phyloP scores from a whole-genome alignment of 2,113 vertebrate species.

The Nothoprocta perdicaria region DNA sequence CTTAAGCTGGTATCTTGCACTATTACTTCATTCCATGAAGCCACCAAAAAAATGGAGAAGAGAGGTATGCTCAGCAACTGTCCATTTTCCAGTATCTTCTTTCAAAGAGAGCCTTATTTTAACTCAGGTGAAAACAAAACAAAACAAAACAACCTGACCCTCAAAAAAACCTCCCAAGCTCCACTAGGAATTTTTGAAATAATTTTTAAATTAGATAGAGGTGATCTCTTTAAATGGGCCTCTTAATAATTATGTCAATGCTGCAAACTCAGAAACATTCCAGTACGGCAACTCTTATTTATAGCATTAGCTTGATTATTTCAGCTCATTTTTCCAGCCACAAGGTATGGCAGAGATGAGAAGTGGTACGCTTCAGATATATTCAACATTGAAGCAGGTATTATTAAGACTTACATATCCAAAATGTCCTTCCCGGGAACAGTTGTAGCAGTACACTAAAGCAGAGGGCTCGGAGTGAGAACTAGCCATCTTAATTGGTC shows the following conservation, averaged over 20 bases:
- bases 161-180: not conserved
- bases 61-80: not conserved
- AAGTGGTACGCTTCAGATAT: not conserved
- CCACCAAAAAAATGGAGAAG: rapidly evolving
- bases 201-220: not conserved
- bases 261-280: not conserved
- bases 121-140: not conserved
- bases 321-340: not conserved
- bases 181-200: not conserved
- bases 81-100: not conserved
- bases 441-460: slow-evolving; percentile 81
- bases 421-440: slow-evolving; percentile 78
- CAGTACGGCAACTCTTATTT: rapidly evolving
- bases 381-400: not conserved
- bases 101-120: not conserved
- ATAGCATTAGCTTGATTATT: rapidly evolving
- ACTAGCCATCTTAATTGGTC: slow-evolving; percentile 69
- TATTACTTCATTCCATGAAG: not conserved
- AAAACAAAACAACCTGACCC: not conserved
- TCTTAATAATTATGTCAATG: not conserved
- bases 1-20: not conserved
- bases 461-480: slow-evolving; percentile 15
- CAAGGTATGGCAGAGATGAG: rapidly evolving
- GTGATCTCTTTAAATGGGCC: not conserved
- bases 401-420: slow-evolving; percentile 77